These are phyloP conservation scores for Drosophila recens DNA, from an alignment of 2,888 invertebrate species.

Conservation along the genomic window DNA sequence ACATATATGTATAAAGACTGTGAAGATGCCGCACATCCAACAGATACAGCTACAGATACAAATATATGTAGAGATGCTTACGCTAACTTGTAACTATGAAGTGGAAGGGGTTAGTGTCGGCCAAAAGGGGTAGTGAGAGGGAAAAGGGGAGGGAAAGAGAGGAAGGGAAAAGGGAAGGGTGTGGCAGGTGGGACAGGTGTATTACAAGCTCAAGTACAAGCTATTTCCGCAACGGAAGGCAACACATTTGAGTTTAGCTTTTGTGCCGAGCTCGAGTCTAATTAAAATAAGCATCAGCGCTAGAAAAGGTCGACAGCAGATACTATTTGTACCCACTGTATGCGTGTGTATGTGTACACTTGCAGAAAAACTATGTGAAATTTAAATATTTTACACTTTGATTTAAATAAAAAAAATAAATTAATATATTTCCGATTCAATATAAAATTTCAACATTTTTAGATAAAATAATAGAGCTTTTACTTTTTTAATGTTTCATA, in stretches of 20 bases:
- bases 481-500: too few species aligned
- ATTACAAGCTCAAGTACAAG: slow-evolving; percentile 73
- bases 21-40: slow-evolving; percentile 47
- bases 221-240: slow-evolving; percentile 77
- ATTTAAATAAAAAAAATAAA: too few species aligned
- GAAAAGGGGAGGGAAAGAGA: too few species aligned
- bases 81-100: slow-evolving; percentile 67
- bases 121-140: not conserved
- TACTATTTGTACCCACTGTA: slow-evolving; percentile 36
- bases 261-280: slow-evolving; percentile 68
- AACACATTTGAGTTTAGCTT: slow-evolving; percentile 64
- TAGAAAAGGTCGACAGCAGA: slow-evolving; percentile 63
- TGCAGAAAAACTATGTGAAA: not conserved
- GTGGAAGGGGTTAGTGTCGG: slow-evolving; percentile 18
- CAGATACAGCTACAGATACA: slow-evolving; percentile 24
- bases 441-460: too few species aligned
- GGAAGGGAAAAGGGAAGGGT: slow-evolving; percentile 10
- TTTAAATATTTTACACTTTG: not conserved
- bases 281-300: slow-evolving; percentile 74
- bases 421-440: too few species aligned
- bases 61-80: slow-evolving; percentile 63
- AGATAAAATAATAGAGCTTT: too few species aligned
- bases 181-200: slow-evolving; percentile 31
- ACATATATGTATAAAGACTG: not conserved
- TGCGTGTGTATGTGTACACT: not conserved